These are phyloP conservation scores for Trypoxylon attenuatum DNA, from an alignment of 2,888 invertebrate genomes.

Conservation along the genomic window DNA sequence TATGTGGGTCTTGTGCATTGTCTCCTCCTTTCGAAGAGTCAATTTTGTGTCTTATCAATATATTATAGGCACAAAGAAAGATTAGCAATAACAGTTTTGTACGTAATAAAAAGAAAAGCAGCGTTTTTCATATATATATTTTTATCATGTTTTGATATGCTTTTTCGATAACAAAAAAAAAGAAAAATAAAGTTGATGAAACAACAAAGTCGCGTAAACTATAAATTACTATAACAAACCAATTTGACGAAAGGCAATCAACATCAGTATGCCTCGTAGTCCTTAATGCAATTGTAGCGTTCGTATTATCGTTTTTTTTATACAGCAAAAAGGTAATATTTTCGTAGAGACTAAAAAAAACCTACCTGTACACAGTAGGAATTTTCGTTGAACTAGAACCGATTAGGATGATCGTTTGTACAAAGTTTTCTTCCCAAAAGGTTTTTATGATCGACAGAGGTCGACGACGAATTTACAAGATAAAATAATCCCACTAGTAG, in stretches of 20 bases:
- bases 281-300: too few relatives aligned
- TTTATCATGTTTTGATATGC: slow-evolving; percentile 10
- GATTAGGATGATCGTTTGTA: slow-evolving; percentile 20
- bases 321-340: slow-evolving; percentile 17
- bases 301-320: too few relatives aligned
- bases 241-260: slow-evolving; percentile 1
- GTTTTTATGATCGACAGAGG: slow-evolving; percentile 22
- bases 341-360: slow-evolving; percentile 14
- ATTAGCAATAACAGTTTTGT: too few relatives aligned
- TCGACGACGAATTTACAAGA: slow-evolving; percentile 24
- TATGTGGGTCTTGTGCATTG: too few relatives aligned
- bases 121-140: slow-evolving; percentile 11
- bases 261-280: slow-evolving; percentile 13
- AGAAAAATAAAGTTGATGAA: not conserved
- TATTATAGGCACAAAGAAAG: too few relatives aligned
- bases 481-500: slow-evolving; percentile 27
- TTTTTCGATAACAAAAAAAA: slow-evolving; percentile 8
- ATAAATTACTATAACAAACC: slow-evolving; percentile 6
- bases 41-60: too few relatives aligned
- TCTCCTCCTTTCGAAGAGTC: too few relatives aligned
- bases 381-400: slow-evolving; percentile 19
- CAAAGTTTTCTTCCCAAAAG: slow-evolving; percentile 12
- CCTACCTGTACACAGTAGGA: slow-evolving; percentile 15
- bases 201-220: not conserved
- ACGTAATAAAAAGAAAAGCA: slow-evolving; percentile 1